Evolutionary conservation across 2,797 vertebrate species (phyloP).

Genomic region (Ceyx erithaca): DNA sequence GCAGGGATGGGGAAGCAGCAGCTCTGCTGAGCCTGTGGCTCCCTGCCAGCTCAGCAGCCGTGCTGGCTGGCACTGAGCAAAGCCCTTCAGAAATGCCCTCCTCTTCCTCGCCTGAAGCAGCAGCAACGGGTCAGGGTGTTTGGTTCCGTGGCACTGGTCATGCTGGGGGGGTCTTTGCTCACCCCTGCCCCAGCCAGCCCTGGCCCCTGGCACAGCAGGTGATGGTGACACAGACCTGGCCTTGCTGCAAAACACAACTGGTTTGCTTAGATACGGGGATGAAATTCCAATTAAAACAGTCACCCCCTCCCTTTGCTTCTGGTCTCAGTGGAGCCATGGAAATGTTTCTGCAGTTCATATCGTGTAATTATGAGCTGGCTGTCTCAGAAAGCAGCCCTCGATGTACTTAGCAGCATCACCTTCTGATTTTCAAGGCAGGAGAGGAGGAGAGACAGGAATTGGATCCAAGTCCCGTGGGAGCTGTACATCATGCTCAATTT

Average conservation of each 20-base stretch:
- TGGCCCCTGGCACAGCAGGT: fast-evolving
- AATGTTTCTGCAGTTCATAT: not conserved
- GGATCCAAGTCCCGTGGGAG: not conserved
- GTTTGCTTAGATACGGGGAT: not conserved
- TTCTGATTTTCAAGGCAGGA: not conserved
- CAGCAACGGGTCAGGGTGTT: fast-evolving
- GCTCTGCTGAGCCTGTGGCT: not conserved
- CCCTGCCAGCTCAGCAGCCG: not conserved
- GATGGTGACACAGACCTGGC: not conserved
- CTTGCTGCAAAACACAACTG: not conserved
- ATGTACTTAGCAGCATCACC: not conserved
- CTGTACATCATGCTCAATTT: not conserved
- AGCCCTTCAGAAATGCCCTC: not conserved
- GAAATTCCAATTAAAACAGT: not conserved
- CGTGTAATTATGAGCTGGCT: not conserved
- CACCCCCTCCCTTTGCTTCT: not conserved
- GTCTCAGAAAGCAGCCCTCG: not conserved
- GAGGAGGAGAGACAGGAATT: not conserved
- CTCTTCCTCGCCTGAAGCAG: not conserved
- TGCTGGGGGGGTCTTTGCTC: not conserved
- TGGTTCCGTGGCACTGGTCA: fast-evolving
- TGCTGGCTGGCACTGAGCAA: not conserved
- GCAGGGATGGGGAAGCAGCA: not conserved
- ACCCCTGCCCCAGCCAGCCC: not conserved
- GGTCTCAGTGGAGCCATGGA: not conserved